phyloP scores from a whole-genome alignment of 1,140 invertebrate species.

The Copidosoma floridanum region DNA sequence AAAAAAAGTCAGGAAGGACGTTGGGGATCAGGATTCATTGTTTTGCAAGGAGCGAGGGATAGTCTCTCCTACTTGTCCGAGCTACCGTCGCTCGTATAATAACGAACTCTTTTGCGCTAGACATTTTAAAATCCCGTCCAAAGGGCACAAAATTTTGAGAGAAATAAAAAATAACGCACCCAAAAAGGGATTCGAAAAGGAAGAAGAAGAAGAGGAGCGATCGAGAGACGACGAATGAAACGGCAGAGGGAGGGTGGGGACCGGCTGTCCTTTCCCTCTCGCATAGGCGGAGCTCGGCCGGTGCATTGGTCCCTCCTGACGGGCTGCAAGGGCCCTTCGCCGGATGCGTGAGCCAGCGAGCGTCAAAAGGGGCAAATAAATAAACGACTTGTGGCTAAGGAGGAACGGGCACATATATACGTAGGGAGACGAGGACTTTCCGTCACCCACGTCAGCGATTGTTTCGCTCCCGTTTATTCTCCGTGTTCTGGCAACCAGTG shows the following conservation, averaged over 20 bases:
- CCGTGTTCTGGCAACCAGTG: no score
- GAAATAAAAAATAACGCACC: no score
- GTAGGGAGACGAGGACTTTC: slow-evolving; percentile 36
- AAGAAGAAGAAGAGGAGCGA: slow-evolving; percentile 25
- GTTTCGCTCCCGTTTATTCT: slow-evolving; percentile 46
- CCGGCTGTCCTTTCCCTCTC: slow-evolving; percentile 22
- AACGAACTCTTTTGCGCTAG: no score
- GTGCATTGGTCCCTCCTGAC: no score
- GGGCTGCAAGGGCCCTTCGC: no score
- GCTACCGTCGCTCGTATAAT: no score
- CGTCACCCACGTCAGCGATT: slow-evolving; percentile 50
- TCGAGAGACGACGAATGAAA: slow-evolving; percentile 15
- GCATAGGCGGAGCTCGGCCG: slow-evolving; percentile 47
- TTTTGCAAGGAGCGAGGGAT: no score
- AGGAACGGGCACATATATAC: slow-evolving; percentile 25
- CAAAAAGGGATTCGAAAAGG: no score
- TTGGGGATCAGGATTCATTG: no score
- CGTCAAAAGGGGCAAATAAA: slow-evolving; percentile 22
- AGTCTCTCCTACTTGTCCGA: no score
- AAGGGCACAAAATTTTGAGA: no score
- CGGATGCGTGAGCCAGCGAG: neutral
- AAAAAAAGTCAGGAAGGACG: slow-evolving; percentile 9
- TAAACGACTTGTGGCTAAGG: slow-evolving; percentile 26
- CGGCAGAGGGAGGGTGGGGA: slow-evolving; percentile 23
- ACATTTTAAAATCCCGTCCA: no score